Base-by-base conservation (phyloP, 1,140 invertebrate species). In the Megalonaias nervosa region DNA sequence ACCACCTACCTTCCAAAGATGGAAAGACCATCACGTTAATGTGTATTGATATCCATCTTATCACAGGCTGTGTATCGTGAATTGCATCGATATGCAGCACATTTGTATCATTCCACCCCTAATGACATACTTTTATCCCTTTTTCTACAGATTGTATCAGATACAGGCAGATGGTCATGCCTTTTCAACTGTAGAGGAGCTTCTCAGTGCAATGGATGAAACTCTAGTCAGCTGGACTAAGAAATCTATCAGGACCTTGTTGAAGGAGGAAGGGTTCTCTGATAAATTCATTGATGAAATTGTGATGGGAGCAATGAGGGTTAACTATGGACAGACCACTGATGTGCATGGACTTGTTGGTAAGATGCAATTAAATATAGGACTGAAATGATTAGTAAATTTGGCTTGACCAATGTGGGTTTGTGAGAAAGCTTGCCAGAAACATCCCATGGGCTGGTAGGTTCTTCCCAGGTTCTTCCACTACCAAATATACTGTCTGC, bases 281-380 rank as follows among this genome's bases (percentile, higher is more conserved):
- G 79, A 91, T 15, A 77, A 67, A 57, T 87, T 94, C 26, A 93
- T 94, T 21, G 74, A 93, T 74, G 94, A 94, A 86, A 74, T 94
- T 55, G 92, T 93, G 3, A 84, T 91, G 77, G 91, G 92, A 13
- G 91, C 92, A 19, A 84, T 92, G 48, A 90, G 92, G 61, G 91
- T 91, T 1, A 94, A 94, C 89, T 95, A 94, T 86, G 94, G 94
- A 57, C 94, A 95, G 87, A 91, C 91, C 38, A 91, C 90, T 1
- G 82, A 91, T 75, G 87, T 93, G 55, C 93, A 93, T 75, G 91
- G 92, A 77, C 93, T 95, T 89, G 93, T 94, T 67, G 93, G 93
- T 92, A 87, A 89, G 90, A 84, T 61, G 38, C 38, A 48, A 48
- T 48, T 48, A 48, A 48, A 48, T 9, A 11, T 62, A 62, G 60